phyloP scores from a whole-genome alignment of 2,888 invertebrate genomes.

The Phortica magna region DNA sequence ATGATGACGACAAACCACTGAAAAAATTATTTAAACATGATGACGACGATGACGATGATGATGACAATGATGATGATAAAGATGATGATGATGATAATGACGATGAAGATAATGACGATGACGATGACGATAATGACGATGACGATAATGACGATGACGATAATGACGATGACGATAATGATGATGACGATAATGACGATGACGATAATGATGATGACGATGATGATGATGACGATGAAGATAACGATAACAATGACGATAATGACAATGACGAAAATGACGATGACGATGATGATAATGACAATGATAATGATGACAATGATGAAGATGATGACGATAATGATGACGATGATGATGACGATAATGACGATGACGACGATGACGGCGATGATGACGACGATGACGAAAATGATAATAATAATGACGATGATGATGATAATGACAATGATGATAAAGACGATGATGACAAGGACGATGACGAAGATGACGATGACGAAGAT shows the following conservation, averaged over 20 bases:
- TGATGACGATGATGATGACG: conserved; percentile 59
- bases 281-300: conserved; percentile 66
- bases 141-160: conserved; percentile 78
- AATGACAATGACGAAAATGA: conserved; percentile 73
- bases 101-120: conserved; percentile 30
- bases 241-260: conserved; percentile 75
- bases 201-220: conserved; percentile 70
- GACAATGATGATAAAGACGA: conserved; percentile 69
- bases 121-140: conserved; percentile 67
- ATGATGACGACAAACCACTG: conserved; percentile 38
- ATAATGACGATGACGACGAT: conserved; percentile 75
- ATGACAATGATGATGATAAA: conserved; percentile 58
- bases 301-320: conserved; percentile 76
- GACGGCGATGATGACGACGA: conserved; percentile 75
- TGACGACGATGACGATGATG: conserved; percentile 72
- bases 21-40: conserved; percentile 65
- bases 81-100: conserved; percentile 46
- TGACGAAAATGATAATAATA: conserved; percentile 73
- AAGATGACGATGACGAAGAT: conserved; percentile 59
- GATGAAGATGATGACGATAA: conserved; percentile 77
- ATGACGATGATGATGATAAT: conserved; percentile 71
- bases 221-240: conserved; percentile 68
- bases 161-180: conserved; percentile 77
- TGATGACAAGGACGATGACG: conserved; percentile 44
- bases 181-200: conserved; percentile 77